These are phyloP conservation scores for Orchestia grillus DNA, from an alignment of 1,140 invertebrate species.

Conservation along the genomic window DNA sequence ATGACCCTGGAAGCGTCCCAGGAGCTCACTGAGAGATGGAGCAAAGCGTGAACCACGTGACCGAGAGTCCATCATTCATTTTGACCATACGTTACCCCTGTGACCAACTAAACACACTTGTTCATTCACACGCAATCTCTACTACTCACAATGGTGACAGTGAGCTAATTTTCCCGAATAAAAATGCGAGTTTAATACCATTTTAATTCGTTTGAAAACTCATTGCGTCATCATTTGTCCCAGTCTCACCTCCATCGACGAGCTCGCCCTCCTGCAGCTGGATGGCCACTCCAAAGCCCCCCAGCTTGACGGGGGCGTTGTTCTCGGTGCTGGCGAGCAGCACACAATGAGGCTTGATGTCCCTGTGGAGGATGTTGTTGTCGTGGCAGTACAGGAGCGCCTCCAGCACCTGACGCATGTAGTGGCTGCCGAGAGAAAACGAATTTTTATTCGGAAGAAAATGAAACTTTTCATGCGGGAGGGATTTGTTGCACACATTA, in stretches of 20 bases:
- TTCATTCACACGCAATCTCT: no score
- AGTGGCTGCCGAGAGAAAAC: constrained; percentile 81
- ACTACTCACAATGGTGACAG: background rate
- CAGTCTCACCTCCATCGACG: constrained; percentile 78
- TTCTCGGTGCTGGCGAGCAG: constrained; percentile 95
- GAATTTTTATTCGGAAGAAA: no score
- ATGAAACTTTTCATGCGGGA: no score
- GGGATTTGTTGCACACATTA: no score
- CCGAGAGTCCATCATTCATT: no score
- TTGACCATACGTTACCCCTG: no score
- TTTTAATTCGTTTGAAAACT: background rate
- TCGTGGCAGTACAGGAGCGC: constrained; percentile 93
- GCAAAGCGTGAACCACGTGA: no score
- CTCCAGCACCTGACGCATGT: constrained; percentile 96
- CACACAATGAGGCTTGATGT: constrained; percentile 95
- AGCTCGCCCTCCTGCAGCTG: constrained; percentile 85
- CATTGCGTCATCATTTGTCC: background rate
- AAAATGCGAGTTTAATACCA: background rate
- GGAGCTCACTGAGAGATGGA: no score
- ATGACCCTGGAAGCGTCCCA: no score
- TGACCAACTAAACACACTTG: no score
- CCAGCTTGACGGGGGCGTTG: constrained; percentile 96
- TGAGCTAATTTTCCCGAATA: background rate
- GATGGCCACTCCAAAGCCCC: constrained; percentile 93
- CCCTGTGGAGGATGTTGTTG: constrained; percentile 96